Conservation (phyloP, 2,888 invertebrate genomes). For the Trissolcus brochymenae region DNA sequence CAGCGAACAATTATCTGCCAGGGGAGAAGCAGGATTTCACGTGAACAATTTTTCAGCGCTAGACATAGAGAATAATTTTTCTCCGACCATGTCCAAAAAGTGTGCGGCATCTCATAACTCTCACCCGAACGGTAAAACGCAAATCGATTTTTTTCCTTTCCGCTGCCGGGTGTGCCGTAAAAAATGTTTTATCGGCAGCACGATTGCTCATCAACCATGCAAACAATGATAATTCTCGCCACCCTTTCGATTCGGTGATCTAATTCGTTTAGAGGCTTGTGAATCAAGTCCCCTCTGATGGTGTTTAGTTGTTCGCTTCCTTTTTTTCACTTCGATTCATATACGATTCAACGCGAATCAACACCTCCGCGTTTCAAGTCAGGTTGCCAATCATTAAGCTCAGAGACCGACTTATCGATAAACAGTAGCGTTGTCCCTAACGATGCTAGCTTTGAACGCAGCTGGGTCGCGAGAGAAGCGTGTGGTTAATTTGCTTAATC, state of each 20-base stretch:
- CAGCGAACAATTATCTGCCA: too few species aligned
- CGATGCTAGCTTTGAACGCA: constrained; percentile 39
- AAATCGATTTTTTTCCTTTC: too few species aligned
- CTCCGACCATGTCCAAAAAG: too few species aligned
- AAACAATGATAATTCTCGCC: constrained; percentile 9
- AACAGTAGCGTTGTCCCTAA: constrained; percentile 52
- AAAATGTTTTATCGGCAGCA: too few species aligned
- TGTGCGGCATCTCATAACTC: too few species aligned
- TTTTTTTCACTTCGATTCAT: constrained; percentile 5
- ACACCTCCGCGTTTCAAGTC: constrained; percentile 15
- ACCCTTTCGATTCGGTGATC: background rate
- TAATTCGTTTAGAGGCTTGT: constrained; percentile 14
- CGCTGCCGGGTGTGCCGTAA: too few species aligned
- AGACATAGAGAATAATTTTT: too few species aligned
- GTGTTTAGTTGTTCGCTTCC: constrained; percentile 8
- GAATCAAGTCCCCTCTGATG: constrained; percentile 11
- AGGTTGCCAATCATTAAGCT: constrained; percentile 45
- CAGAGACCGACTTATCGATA: constrained; percentile 54
- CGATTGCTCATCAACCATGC: constrained; percentile 12
- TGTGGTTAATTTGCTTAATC: constrained; percentile 64
- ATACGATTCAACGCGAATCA: too few species aligned
- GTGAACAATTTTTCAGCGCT: too few species aligned
- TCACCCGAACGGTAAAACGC: too few species aligned
- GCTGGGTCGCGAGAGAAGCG: constrained; percentile 46
- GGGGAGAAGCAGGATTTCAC: too few species aligned